Evolutionary conservation across 2,113 vertebrate genomes (phyloP).

Genomic region (Sardina pilchardus): DNA sequence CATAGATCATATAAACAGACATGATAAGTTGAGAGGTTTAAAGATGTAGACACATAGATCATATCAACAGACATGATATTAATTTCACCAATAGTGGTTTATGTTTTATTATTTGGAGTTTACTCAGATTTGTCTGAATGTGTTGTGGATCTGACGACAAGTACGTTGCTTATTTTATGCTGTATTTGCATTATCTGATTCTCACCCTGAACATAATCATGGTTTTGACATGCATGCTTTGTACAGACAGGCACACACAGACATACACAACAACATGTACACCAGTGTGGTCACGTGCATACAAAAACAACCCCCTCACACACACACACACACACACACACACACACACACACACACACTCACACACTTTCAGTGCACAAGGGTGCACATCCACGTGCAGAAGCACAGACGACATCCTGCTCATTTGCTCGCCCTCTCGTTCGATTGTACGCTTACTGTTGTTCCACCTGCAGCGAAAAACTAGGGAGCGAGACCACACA

Average conservation of each 20-base stretch:
- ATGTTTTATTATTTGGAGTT: neutral
- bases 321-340: neutral
- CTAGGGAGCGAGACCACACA: neutral
- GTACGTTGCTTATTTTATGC: too few relatives aligned
- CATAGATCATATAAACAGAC: too few relatives aligned
- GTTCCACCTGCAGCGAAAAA: neutral
- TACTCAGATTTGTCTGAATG: too few relatives aligned
- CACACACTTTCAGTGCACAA: neutral
- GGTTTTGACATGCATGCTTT: too few relatives aligned
- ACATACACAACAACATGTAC: too few relatives aligned
- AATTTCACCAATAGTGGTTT: neutral
- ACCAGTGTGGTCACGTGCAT: too few relatives aligned
- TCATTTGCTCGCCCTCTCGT: neutral
- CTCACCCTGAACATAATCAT: neutral
- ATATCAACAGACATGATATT: too few relatives aligned
- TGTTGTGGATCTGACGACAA: neutral
- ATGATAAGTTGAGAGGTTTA: too few relatives aligned
- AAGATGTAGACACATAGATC: too few relatives aligned
- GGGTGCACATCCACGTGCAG: neutral
- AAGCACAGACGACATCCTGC: neutral
- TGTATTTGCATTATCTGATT: neutral
- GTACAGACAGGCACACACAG: neutral
- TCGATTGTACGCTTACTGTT: neutral
- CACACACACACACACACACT: neutral
- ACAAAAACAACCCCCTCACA: neutral